Conservation (phyloP, 2,888 invertebrate species). For the Caenorhabditis sp. region DNA sequence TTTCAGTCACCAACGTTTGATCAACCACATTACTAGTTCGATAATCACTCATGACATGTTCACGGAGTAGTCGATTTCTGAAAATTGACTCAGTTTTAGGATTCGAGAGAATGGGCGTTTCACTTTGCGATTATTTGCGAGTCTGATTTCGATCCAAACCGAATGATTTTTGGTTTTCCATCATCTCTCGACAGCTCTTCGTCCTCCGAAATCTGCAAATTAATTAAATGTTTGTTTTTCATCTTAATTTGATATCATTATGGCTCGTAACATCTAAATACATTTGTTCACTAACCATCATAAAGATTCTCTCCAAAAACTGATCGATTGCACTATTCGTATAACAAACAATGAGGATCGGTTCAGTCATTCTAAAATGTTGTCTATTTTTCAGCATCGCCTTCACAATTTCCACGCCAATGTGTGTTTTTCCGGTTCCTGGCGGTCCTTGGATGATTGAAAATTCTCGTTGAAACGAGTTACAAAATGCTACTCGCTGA, state of each 20-base stretch:
- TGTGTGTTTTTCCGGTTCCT: slow-evolving; percentile 77
- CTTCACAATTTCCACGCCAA: slow-evolving; percentile 47
- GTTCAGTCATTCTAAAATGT: slow-evolving; percentile 67
- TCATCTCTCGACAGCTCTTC: slow-evolving; percentile 19
- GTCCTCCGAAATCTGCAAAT: slow-evolving; percentile 3
- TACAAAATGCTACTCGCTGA: slow-evolving; percentile 78
- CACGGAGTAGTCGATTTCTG: slow-evolving; percentile 3
- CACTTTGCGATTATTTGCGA: background rate
- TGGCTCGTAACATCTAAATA: too few species aligned
- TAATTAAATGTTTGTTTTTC: background rate
- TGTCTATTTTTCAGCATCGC: slow-evolving; percentile 50
- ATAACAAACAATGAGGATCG: slow-evolving; percentile 82
- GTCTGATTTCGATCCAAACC: slow-evolving; percentile 30
- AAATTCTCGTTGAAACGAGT: slow-evolving; percentile 80
- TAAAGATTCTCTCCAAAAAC: slow-evolving; percentile 78
- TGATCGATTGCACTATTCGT: slow-evolving; percentile 89
- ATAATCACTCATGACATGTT: slow-evolving; percentile 2
- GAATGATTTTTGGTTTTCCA: slow-evolving; percentile 26
- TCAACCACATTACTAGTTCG: background rate
- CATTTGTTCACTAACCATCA: slow-evolving; percentile 34
- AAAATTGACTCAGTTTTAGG: background rate
- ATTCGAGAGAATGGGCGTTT: background rate
- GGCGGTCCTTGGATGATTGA: slow-evolving; percentile 86
- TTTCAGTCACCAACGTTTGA: background rate
- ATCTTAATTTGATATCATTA: background rate